Evolutionary conservation across 2,888 invertebrate species (phyloP), one percentile per base, ranked within the genome.

Genomic region (Brachyopa scutellaris): DNA sequence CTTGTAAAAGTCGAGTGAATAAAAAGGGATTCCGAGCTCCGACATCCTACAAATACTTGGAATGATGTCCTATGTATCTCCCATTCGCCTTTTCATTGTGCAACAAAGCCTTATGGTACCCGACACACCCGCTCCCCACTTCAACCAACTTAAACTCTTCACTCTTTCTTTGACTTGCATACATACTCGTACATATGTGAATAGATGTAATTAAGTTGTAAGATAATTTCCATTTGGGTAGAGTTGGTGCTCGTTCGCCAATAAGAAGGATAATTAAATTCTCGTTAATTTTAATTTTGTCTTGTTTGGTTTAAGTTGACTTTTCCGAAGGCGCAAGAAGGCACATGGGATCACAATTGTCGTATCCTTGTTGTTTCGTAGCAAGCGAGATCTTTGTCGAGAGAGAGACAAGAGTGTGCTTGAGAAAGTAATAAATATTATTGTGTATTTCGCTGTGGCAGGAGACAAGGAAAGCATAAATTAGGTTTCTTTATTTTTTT

Each of bases 201-300:
- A 66, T 61, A 61, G 45, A 70, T 82, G 82, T 82, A 70, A 82
- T 82, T 76, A 38, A 82, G 82, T 82, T 77, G 76, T 82, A 70
- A 82, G 76, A 82, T 77, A 66, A 70, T 82, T 82, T 82, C 59
- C 66, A 72, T 82, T 82, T 82, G 74, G 29, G 36, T 61, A 49
- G 69, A 55, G 42, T 26, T 42, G 17, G 13, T 49, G 64, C 66
- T 76, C 70, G 55, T 82, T 72, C 40, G 64, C 76, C 70, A 82
- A 82, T 76, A 82, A 76, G 76, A 66, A 76, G 76, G 76, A 82
- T 76, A 82, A 82, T 82, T 82, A 82, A 82, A 82, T 77, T 82
- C 70, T 77, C 70, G 66, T 82, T 82, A 77, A 82, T 82, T 82
- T 82, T 82, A 70, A 82, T 82, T 76, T 76, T 76, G 49, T 66